Conservation (phyloP, 2,113 vertebrate genomes). For the Cygnus atratus region DNA sequence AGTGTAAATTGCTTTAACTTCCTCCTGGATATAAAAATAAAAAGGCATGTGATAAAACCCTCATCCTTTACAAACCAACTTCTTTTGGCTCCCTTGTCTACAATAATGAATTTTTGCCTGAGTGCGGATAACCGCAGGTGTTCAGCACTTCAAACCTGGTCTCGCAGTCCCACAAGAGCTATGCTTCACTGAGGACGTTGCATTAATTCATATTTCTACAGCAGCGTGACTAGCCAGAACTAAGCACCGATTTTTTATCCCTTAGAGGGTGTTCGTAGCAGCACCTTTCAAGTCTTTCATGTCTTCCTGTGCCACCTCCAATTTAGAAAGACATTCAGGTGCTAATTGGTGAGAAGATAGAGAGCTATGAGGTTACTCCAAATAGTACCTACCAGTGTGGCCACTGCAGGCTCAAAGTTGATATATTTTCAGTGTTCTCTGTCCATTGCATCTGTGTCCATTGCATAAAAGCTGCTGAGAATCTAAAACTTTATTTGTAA, state of each 20-base stretch:
- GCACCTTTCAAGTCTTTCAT: not conserved
- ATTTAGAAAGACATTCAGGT: not conserved
- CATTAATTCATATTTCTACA: not conserved
- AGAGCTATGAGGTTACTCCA: not conserved
- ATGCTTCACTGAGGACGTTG: not conserved
- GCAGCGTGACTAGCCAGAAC: not conserved
- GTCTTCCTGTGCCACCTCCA: not conserved
- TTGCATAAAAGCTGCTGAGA: not conserved
- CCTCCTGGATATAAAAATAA: not conserved
- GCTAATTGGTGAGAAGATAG: rapidly evolving
- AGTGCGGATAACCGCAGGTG: not conserved
- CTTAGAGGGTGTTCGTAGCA: not conserved
- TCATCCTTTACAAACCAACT: not conserved
- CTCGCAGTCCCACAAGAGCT: not conserved
- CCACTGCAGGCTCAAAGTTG: not conserved
- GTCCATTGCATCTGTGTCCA: not conserved
- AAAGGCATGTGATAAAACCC: not conserved
- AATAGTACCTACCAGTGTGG: not conserved
- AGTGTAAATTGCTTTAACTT: not conserved
- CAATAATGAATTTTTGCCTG: not conserved
- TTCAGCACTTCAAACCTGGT: not conserved
- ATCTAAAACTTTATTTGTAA: not conserved
- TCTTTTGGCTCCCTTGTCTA: not conserved
- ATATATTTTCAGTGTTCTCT: not conserved
- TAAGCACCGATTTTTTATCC: not conserved